Evolutionary conservation across 2,888 invertebrate genomes (phyloP), one percentile per base, ranked within the genome.

Genomic region (Sclerodermus sp.): DNA sequence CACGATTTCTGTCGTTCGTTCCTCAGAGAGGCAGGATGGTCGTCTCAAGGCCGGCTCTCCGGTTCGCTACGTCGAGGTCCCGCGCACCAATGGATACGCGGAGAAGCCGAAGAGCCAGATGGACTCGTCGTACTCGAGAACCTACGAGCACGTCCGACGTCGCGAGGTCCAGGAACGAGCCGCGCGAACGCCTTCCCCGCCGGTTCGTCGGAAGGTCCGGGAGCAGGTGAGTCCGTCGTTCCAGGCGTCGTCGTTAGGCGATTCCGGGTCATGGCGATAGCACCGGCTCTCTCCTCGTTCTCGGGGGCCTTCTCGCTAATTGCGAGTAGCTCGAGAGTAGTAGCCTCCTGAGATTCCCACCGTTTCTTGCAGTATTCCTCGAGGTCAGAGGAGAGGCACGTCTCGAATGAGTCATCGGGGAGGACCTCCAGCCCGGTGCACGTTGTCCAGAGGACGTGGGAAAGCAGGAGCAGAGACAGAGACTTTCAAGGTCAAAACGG

Each of bases 361-460:
- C 15, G 17, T 29, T n/a, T 6, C 16, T 54, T 45, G 2, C 31
- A 64, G 71, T 60, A 64, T 47, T n/a, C n/a, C n/a, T 44, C 56
- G 32, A 70, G 56, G 23, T 58, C 64, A 13, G 70, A 70, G 14
- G 70, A 71, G 14, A 71, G 62, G 39, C 60, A 52, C 13, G 55
- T 47, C 32, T 47, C 58, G 40, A 59, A 61, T 30, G 69, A 69
- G 6, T 31, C 60, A 12, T 37, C 55, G 0, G 49, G 51, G 0
- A 59, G 68, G 13, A 57, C 66, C 3, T 46, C 66, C 1, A 75
- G 74, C 51, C 76, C 76, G 5, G 66, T 76, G 4, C 68, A 73
- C 53, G 72, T 76, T 1, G 70, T 76, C 3, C 73, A 74, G 40
- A 65, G 74, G 57, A 76, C 76, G 4, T 75, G 76, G 76, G 76